Conservation (phyloP, 1,140 invertebrate species). For the Drosophila tsacasi region DNA sequence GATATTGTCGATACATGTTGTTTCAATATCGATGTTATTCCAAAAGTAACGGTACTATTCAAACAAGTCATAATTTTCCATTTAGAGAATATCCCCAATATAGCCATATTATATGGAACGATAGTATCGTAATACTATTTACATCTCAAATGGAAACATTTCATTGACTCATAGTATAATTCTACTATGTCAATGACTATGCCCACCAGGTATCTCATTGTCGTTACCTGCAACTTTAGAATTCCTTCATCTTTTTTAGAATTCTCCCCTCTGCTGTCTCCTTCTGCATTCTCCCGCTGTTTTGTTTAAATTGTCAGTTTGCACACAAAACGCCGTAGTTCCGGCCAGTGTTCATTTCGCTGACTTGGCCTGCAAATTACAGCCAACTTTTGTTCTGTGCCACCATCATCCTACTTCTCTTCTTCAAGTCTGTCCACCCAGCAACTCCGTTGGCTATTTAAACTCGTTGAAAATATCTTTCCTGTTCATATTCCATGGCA, state of each 20-base stretch:
- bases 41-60: no score
- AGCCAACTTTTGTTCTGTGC: constrained; percentile 57
- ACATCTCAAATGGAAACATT: no score
- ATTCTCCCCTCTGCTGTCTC: constrained; percentile 9
- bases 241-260: not conserved
- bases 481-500: constrained; percentile 30
- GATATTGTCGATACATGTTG: no score
- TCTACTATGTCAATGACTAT: no score
- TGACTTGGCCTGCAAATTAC: constrained; percentile 72
- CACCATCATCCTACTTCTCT: not conserved
- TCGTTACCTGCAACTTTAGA: not conserved
- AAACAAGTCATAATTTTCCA: no score
- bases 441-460: constrained; percentile 24
- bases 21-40: no score
- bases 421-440: not conserved
- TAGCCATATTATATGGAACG: no score
- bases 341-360: constrained; percentile 76
- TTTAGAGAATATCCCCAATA: no score
- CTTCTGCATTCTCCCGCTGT: constrained; percentile 18
- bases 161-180: no score
- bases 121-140: no score
- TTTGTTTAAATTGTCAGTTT: constrained; percentile 68
- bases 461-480: constrained; percentile 22
- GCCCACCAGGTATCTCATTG: not conserved
- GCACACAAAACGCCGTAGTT: constrained; percentile 73